These are phyloP conservation scores for Dermolepida albohirtum DNA, from an alignment of 2,888 invertebrate genomes.

Conservation along the genomic window DNA sequence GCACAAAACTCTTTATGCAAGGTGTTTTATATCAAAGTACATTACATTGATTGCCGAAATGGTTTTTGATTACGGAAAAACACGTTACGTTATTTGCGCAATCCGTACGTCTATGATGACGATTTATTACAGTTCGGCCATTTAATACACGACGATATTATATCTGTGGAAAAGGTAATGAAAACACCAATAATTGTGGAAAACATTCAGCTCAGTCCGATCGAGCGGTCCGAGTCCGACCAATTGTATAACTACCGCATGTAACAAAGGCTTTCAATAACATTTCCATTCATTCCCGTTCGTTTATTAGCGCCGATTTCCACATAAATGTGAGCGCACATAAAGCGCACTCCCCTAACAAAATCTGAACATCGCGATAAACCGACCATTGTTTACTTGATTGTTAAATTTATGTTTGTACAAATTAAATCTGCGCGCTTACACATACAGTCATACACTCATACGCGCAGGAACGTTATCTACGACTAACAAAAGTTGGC, in stretches of 20 bases:
- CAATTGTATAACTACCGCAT: constrained; percentile 40
- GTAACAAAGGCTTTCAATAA: constrained; percentile 46
- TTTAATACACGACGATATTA: constrained; percentile 19
- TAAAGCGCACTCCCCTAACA: constrained; percentile 58
- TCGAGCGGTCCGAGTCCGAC: constrained; percentile 18
- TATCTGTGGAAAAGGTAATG: constrained; percentile 33
- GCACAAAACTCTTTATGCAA: too few relatives aligned
- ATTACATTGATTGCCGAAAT: too few relatives aligned
- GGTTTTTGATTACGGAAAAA: too few relatives aligned
- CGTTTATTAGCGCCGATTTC: constrained; percentile 65
- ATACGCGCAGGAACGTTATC: constrained; percentile 46
- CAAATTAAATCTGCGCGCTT: constrained; percentile 65
- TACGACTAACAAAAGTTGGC: constrained; percentile 64
- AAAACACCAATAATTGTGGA: constrained; percentile 43
- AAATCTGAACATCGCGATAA: constrained; percentile 67
- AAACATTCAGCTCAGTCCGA: constrained; percentile 31
- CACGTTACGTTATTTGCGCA: neutral
- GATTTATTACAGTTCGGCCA: constrained; percentile 15
- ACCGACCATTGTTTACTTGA: constrained; percentile 66
- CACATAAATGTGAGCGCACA: constrained; percentile 61
- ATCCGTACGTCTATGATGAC: neutral
- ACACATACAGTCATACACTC: constrained; percentile 40
- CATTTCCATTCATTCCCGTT: constrained; percentile 58
- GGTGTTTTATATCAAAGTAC: too few relatives aligned
- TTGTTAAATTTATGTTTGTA: constrained; percentile 67